Percentiles rank a stretch among this genome's conserved stretches.
These are phyloP conservation scores for Agriopis leucophaearia DNA, from an alignment of 2,888 invertebrate species.

Conservation along the genomic window DNA sequence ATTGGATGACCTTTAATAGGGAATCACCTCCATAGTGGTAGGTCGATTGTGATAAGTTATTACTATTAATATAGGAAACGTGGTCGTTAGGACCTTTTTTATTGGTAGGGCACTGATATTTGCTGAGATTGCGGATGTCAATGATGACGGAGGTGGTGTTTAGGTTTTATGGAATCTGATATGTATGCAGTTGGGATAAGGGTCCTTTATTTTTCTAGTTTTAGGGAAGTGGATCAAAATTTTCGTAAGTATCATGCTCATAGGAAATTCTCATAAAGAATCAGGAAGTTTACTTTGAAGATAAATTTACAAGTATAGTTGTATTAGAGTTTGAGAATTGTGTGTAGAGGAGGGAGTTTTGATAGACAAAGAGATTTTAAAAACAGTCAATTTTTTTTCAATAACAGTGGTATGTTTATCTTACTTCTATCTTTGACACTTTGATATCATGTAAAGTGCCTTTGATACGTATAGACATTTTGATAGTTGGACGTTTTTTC, in stretches of 20 bases:
- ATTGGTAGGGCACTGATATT: constrained; percentile 44
- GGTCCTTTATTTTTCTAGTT: constrained; percentile 1
- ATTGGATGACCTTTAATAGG: constrained; percentile 76
- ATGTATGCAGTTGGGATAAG: constrained; percentile 12
- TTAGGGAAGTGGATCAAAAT: not conserved
- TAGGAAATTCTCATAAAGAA: not conserved
- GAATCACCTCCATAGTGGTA: constrained; percentile 62
- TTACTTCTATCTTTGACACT: no score
- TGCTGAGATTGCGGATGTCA: constrained; percentile 42
- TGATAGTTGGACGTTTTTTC: no score
- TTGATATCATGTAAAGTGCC: no score
- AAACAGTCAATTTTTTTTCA: no score
- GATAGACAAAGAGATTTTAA: no score
- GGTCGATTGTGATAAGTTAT: constrained; percentile 70
- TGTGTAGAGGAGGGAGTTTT: no score
- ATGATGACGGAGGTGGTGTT: constrained; percentile 41
- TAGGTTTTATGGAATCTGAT: constrained; percentile 36
- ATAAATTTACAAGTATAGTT: no score
- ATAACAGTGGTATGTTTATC: no score
- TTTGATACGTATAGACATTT: no score
- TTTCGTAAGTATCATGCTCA: not conserved
- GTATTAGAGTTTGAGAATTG: no score
- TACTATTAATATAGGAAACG: constrained; percentile 67
- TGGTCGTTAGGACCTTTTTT: constrained; percentile 45
- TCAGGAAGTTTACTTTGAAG: not conserved